Evolutionary conservation across 2,113 vertebrate genomes (phyloP), one percentile per base, ranked within the genome.

Genomic region (Gulo gulo): DNA sequence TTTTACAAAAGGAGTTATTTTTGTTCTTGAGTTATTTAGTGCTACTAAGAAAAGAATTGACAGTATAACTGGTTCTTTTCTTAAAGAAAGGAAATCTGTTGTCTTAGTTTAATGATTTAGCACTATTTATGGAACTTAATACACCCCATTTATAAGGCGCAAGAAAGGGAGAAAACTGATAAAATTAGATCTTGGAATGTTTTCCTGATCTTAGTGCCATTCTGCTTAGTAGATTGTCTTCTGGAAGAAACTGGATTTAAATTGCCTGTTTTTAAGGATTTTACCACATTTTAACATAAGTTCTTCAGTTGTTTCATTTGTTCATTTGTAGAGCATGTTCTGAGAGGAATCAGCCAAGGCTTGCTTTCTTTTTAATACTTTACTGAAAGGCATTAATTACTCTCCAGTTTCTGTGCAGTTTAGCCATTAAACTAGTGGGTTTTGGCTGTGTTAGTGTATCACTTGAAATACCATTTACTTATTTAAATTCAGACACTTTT

Each of bases 161-260:
- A 67, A 55, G n/a, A 88, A 97, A 69, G 73, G 59, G 87, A 18
- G 55, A 81, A 78, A 95, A 67, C 50, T 67, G 73, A 42, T 97
- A 83, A 97, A 95, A 89, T 97, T 98, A 94, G 90, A 76, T 87
- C 61, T 97, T 98, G 87, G 93, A 92, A 97, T 81, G 47, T 97
- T 92, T 97, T 95, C 76, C 73, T 95, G 42, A 86, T 92, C 52
- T 42, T 12, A 96, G 59, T 87, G 71, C 81, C 94, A 9, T 91
- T 96, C 73, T 86, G 36, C 87, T 74, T 85, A 78, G 57, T 78
- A 45, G n/a, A 83, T 92, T 94, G 52, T 97, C 57, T 90, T 88
- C 71, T 85, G 59, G 59, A 95, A 92, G 78, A 96, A 92, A 59
- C 31, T 82, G 45, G 83, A 74, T 83, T 89, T 94, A 97, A 91